Base-by-base conservation (phyloP, 2,113 vertebrate species). In the Pedionomus torquatus region DNA sequence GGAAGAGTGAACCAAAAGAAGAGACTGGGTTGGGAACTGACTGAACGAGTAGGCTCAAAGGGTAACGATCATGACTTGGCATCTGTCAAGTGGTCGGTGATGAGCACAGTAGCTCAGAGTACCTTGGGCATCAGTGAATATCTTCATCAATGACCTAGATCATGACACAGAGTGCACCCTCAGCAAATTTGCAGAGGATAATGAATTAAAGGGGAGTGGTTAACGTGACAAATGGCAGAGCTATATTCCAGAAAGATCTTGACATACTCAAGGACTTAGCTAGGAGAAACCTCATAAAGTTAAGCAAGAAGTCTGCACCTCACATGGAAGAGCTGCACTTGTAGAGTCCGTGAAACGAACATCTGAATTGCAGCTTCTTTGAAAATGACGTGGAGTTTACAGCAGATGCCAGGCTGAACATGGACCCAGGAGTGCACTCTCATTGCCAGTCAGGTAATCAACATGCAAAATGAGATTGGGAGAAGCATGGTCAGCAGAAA, bases 131-230 rank as follows among this genome's bases (percentile, higher is more conserved):
- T 89, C 60, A 85, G 78, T 76, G 44, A 82, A 5, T 91, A 33
- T 57, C 82, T 96, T 90, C 90, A 93, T 94, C 88, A 88, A 7
- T 88, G 82, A 93, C 90, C 90, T 91, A 93, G 75, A 88, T 93
- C 71, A 69, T 92, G 94, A 87, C 87, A 90, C 61, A 85, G 55
- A 55, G 44, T 77, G 85, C 88, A 83, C 19, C 68, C 41, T 95
- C 85, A 94, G 96, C 95, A 93, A 64, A 83, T 93, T 60, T 76
- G 14, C 74, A 63, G 48, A 65, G 41, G 35, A 39, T 68, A 35
- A 26, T 80, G 83, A 83, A 80, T 77, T 76, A 69, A 60, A 35
- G 74, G 43, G 95, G 95, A 88, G 96, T 94, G 88, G 85, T 83
- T 96, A 76, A 92, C 8, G 14, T 80, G 70, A 79, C 21, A 78